phyloP scores from a whole-genome alignment of 2,797 vertebrate genomes.

The Danio jaintianensis region DNA sequence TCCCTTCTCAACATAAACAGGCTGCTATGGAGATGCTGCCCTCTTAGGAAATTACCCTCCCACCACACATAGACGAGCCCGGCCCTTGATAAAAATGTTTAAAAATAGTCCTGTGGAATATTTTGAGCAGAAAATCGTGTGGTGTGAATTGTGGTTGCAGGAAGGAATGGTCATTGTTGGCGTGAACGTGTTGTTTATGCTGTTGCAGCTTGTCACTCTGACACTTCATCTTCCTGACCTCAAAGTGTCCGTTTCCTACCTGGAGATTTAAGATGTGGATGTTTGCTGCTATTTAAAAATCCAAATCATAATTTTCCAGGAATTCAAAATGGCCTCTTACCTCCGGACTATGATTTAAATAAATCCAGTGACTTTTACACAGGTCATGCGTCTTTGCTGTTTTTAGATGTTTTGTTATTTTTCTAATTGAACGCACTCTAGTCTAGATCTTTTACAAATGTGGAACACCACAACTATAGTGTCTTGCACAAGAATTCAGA shows the following conservation, averaged over 20 bases:
- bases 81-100: not conserved
- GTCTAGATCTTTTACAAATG: not conserved
- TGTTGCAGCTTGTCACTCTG: not conserved
- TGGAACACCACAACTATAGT: not conserved
- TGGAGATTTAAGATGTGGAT: not conserved
- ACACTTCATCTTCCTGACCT: slow-evolving; percentile 16
- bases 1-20: not conserved
- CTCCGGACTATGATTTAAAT: not conserved
- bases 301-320: slow-evolving; percentile 15
- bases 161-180: slow-evolving; percentile 18
- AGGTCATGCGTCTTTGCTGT: not conserved
- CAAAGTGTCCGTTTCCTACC: not conserved
- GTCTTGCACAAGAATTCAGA: not conserved
- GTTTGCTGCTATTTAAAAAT: slow-evolving; percentile 5
- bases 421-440: not conserved
- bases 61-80: not conserved
- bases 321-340: slow-evolving; percentile 5
- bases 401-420: slow-evolving; percentile 1
- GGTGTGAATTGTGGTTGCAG: not conserved
- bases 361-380: not conserved
- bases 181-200: slow-evolving; percentile 12
- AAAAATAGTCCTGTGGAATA: not conserved
- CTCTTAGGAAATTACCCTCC: slow-evolving; percentile 38
- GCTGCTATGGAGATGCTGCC: not conserved
- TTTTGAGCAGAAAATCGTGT: not conserved